Evolutionary conservation across 2,113 vertebrate genomes (phyloP), one percentile per base, ranked within the genome.

Genomic region (Labeo catla): DNA sequence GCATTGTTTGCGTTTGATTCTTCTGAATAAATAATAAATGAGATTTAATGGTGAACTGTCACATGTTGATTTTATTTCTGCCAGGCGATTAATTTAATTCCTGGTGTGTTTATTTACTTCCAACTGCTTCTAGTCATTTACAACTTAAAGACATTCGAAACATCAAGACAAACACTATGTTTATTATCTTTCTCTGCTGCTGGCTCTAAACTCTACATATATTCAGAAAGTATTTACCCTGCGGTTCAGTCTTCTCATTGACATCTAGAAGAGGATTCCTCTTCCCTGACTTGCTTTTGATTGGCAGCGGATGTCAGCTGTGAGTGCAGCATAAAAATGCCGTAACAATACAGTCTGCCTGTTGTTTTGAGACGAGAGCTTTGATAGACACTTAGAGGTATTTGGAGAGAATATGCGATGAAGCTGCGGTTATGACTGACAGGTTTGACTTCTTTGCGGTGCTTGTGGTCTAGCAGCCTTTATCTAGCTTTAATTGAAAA

Each of bases 271-370:
- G 11, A 61, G 50, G 11, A 23, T 70, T 80, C 57, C 43, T 76
- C 52, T n/a, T 72, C 77, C 39, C 61, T 4, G 39, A 49, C 49
- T 83, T 66, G 15, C 57, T 66, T 80, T 65, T 84, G 79, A 84
- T 65, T 86, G 80, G 23, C 81, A 76, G 83, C 0, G 11, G 52
- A 73, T 84, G 82, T 84, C 82, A 84, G 66, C 50, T 0, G 4
- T 47, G 66, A 85, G 36, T 81, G 36, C 68, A 68, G 72, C 76
- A 74, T 36, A 50, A 36, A 87, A 88, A 85, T n/a, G 72, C 16
- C 49, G 7, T 68, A 66, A 76, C 68, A 36, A 59, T 76, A 81
- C 49, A 28, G 66, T 21, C 68, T 12, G 43, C 63, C 77, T 34
- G 39, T 59, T 81, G 45, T 82, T 76, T 81, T 52, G 70, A 88